Conservation (phyloP, 1,140 invertebrate species). For the Hycleus cichorii region DNA sequence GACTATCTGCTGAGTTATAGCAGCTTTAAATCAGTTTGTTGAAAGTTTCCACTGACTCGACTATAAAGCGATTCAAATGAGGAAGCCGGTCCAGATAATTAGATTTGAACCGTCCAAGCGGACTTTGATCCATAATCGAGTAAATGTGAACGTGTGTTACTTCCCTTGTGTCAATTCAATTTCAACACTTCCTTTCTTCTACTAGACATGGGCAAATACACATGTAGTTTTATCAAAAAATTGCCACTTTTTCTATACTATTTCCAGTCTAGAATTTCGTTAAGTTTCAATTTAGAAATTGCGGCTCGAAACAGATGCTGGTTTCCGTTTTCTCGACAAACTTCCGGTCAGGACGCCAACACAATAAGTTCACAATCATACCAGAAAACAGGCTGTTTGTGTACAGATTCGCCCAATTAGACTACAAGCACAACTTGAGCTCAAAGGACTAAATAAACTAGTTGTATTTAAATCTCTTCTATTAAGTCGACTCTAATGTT, state of each 20-base stretch:
- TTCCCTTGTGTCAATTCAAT: constrained; percentile 22
- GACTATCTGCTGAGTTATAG: no score
- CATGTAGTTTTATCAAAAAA: no score
- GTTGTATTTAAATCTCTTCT: background rate
- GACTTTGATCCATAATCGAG: constrained; percentile 26
- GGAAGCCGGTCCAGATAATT: constrained; percentile 18
- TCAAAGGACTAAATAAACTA: background rate
- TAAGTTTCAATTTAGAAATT: no score
- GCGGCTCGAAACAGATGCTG: background rate
- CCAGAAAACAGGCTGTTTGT: no score
- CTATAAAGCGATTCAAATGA: constrained; percentile 9
- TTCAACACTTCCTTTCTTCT: constrained; percentile 17
- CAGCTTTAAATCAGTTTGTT: no score
- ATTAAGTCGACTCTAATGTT: no score
- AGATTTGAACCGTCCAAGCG: constrained; percentile 17
- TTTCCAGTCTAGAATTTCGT: no score
- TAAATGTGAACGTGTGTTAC: constrained; percentile 18
- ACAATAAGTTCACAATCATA: no score
- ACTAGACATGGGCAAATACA: no score
- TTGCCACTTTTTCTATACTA: no score
- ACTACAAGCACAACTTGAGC: background rate
- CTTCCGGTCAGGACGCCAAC: background rate
- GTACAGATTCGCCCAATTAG: no score
- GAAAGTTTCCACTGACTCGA: no score
- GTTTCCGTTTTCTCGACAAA: constrained; percentile 8